Evolutionary conservation across 2,888 invertebrate genomes (phyloP).

Genomic region (Cyclophora albipunctata): DNA sequence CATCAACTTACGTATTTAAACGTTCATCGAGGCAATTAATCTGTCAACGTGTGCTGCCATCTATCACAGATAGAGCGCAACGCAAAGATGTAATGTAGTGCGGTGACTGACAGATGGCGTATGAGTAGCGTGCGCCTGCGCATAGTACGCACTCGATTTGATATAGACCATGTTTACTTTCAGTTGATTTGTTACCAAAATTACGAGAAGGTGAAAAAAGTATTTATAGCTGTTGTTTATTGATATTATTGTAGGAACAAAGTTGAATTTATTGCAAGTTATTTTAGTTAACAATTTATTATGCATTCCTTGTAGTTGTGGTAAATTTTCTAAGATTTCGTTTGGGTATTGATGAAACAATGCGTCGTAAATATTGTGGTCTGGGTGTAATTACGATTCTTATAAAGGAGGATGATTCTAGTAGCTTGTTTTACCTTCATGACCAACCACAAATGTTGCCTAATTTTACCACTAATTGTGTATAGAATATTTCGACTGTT

Average conservation of each 20-base stretch:
- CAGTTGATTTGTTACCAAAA: constrained; percentile 22
- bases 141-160: constrained; percentile 34
- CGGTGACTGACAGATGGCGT: constrained; percentile 67
- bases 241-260: constrained; percentile 1
- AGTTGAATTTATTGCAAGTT: background rate
- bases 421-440: no score
- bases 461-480: no score
- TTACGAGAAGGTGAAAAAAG: constrained; percentile 11
- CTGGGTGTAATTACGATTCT: no score
- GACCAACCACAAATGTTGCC: no score
- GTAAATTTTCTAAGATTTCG: no score
- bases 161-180: constrained; percentile 37
- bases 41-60: constrained; percentile 61
- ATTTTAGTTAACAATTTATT: background rate
- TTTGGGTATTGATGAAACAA: no score
- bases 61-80: constrained; percentile 50
- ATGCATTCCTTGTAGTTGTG: constrained; percentile 1
- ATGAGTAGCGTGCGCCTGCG: constrained; percentile 37
- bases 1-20: constrained; percentile 57
- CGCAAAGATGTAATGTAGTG: constrained; percentile 57
- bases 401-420: no score
- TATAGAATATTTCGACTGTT: no score
- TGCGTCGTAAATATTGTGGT: no score
- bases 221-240: constrained; percentile 11
- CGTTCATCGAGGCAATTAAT: constrained; percentile 50